phyloP scores from a whole-genome alignment of 2,113 vertebrate genomes.

The Puffinus mauretanicus region DNA sequence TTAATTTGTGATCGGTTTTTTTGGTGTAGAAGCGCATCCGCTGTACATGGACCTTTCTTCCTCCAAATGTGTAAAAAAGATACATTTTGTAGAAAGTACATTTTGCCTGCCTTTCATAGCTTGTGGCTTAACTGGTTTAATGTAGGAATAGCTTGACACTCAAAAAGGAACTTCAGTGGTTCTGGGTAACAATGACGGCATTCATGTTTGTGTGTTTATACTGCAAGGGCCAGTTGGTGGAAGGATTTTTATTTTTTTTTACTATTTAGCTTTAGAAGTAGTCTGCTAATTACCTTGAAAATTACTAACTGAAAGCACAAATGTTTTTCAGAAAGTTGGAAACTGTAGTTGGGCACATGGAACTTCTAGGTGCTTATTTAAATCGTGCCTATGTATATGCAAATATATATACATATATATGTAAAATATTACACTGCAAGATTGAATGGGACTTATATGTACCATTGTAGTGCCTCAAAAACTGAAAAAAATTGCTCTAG shows the following conservation, averaged over 20 bases:
- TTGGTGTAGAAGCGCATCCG: rapidly evolving
- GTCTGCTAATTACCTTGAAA: constrained; percentile 14
- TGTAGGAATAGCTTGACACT: background rate
- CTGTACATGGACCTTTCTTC: background rate
- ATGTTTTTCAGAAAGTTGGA: background rate
- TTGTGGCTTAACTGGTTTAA: background rate
- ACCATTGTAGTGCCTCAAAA: background rate
- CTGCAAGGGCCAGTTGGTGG: background rate
- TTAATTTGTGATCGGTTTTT: background rate
- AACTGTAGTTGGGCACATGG: background rate
- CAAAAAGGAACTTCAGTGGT: background rate
- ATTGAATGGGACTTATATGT: background rate
- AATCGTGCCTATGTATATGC: background rate
- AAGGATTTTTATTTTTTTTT: background rate
- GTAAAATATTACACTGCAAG: background rate
- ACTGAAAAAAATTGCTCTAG: background rate
- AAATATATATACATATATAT: background rate
- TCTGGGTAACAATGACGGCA: background rate
- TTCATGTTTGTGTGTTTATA: constrained; percentile 33
- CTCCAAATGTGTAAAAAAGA: background rate
- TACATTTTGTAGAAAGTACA: background rate
- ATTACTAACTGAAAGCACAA: background rate
- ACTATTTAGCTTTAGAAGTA: background rate
- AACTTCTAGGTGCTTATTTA: background rate
- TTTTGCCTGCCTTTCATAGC: background rate